Conservation (phyloP, 1,140 invertebrate genomes). For the Aphis craccivora region DNA sequence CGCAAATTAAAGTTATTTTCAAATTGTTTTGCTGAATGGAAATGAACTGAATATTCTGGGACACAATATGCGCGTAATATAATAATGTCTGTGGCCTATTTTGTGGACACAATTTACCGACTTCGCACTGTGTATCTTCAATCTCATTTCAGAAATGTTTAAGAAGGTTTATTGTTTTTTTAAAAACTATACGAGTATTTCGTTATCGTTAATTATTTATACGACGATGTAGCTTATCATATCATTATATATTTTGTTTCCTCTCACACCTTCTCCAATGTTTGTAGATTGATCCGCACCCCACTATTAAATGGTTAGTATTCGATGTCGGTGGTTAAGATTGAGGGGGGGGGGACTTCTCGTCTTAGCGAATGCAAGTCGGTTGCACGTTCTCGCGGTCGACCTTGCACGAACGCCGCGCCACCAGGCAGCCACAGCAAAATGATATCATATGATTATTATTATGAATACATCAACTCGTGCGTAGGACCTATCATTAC, state of each 20-base stretch:
- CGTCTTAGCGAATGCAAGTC: not conserved
- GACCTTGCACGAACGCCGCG: constrained; percentile 1
- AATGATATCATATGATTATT: constrained; percentile 6
- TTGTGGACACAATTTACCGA: too few species aligned
- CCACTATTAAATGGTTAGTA: not conserved
- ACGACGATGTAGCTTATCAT: not conserved
- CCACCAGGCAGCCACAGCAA: not conserved
- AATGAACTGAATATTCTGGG: too few species aligned
- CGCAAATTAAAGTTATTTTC: too few species aligned
- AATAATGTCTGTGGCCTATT: too few species aligned
- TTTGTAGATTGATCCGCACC: not conserved
- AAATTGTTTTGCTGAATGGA: too few species aligned
- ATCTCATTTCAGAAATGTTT: not conserved
- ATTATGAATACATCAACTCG: not conserved
- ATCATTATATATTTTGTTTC: not conserved
- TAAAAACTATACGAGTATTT: not conserved
- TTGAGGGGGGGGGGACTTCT: not conserved
- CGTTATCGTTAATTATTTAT: not conserved
- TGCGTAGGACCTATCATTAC: constrained; percentile 21
- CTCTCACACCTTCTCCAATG: not conserved
- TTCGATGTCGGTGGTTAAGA: not conserved
- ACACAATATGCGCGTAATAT: too few species aligned
- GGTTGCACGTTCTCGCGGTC: not conserved
- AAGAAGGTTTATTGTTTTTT: not conserved
- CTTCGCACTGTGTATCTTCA: not conserved